Evolutionary conservation across 2,113 vertebrate genomes (phyloP), one percentile per base, ranked within the genome.

Genomic region (Athene noctua): DNA sequence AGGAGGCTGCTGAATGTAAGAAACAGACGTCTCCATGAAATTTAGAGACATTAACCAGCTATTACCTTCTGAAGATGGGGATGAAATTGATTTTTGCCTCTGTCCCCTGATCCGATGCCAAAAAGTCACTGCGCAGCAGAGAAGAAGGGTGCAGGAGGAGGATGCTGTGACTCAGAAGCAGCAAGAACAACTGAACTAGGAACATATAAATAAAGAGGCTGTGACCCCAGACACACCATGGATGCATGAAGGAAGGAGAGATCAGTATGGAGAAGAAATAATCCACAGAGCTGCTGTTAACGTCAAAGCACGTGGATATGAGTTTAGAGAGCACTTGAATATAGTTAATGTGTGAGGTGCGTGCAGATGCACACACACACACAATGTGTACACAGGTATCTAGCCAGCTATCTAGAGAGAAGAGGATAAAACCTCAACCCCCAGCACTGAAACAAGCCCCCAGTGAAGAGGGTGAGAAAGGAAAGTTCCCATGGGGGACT

Each of bases 141-240:
- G 49, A 58, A 52, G 15, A 47, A 83, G 21, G 32, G 10, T 46
- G 38, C 27, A 40, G 0, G 0, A 67, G 57, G 47, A 68, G 20
- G 21, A 46, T 68, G 11, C 52, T 74, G 36, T 71, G 78, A 71
- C 36, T 34, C 46, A 66, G 58, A 66, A 89, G 25, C 42, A 92
- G 20, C 65, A 75, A 49, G 21, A 57, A 51, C 9, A 29, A 40
- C 34, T 23, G 40, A 49, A 25, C 26, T 34, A 57, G 34, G 34
- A 88, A 65, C 14, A 49, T 10, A 8, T 22, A 46, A 46, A 40
- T 52, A 65, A 40, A 77, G 44, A 65, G 25, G 23, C 9, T 58
- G 11, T 1, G 4, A 59, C 10, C 30, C 44, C 38, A 59, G 29
- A 13, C 47, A 44, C 2, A 6, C 18, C 25, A 49, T 0, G 4